Conservation (phyloP, 2,113 vertebrate genomes). For the Pheucticus melanocephalus region DNA sequence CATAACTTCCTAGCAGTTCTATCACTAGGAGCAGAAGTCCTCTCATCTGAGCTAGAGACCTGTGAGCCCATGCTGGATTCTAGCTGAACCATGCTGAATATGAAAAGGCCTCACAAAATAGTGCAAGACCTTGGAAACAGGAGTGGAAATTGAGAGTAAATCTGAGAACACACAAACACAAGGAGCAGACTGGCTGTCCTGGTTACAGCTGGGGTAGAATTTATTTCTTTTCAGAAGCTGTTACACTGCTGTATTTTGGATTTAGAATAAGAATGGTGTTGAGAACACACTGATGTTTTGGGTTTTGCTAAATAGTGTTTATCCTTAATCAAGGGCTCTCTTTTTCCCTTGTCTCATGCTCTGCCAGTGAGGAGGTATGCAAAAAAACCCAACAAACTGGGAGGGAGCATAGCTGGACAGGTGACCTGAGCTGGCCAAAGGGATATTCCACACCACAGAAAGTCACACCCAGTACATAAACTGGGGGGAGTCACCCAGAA, state of each 20-base stretch:
- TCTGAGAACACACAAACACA: neutral
- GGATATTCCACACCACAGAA: neutral
- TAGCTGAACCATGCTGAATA: neutral
- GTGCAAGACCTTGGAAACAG: neutral
- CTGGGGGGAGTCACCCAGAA: neutral
- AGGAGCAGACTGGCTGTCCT: neutral
- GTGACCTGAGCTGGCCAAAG: neutral
- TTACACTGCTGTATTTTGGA: neutral
- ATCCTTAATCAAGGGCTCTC: neutral
- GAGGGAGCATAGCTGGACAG: neutral
- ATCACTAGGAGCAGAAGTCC: neutral
- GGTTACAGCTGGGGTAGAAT: neutral
- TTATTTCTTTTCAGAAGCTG: neutral
- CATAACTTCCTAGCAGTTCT: neutral
- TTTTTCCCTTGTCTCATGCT: neutral
- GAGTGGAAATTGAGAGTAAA: neutral
- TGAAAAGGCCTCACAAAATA: neutral
- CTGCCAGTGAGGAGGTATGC: neutral
- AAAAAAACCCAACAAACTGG: neutral
- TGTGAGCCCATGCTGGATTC: fast-evolving
- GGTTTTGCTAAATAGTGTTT: neutral
- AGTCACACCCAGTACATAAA: fast-evolving
- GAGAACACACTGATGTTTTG: neutral
- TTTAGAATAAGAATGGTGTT: neutral
- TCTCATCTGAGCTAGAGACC: neutral